Percentiles rank a stretch among this genome's conserved stretches.
phyloP scores from a whole-genome alignment of 2,888 invertebrate species.

The Deladenus siricidicola region DNA sequence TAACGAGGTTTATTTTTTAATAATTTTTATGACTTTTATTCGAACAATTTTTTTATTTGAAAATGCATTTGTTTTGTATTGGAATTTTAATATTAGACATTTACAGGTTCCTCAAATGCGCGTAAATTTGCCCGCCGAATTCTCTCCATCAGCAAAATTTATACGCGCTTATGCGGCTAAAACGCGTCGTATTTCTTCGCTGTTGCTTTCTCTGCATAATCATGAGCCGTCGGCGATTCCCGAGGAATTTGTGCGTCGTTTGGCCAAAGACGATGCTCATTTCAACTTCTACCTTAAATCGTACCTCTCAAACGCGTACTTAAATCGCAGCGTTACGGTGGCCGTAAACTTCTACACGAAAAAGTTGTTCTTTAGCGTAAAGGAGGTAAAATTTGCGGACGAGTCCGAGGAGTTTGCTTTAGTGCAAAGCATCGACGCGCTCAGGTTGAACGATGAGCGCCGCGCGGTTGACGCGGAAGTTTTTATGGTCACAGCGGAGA shows the following conservation, averaged over 20 bases:
- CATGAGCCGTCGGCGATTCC: background rate
- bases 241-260: background rate
- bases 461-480: no score
- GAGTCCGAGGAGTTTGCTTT: no score
- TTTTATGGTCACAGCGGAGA: no score
- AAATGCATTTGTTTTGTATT: background rate
- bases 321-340: background rate
- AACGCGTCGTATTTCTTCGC: background rate
- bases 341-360: background rate
- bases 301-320: background rate
- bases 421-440: no score
- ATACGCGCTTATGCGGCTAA: background rate
- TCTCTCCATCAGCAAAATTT: background rate
- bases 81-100: background rate
- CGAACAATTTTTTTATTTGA: background rate
- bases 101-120: constrained; percentile 8
- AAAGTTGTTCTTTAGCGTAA: background rate
- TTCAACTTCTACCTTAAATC: background rate
- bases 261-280: background rate
- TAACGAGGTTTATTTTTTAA: background rate
- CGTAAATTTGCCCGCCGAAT: constrained; percentile 3
- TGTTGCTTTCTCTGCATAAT: no score
- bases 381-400: background rate
- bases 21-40: background rate
- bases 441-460: no score